Evolutionary conservation across 2,113 vertebrate genomes (phyloP), one percentile per base, ranked within the genome.

Genomic region (Oncorhynchus masou): DNA sequence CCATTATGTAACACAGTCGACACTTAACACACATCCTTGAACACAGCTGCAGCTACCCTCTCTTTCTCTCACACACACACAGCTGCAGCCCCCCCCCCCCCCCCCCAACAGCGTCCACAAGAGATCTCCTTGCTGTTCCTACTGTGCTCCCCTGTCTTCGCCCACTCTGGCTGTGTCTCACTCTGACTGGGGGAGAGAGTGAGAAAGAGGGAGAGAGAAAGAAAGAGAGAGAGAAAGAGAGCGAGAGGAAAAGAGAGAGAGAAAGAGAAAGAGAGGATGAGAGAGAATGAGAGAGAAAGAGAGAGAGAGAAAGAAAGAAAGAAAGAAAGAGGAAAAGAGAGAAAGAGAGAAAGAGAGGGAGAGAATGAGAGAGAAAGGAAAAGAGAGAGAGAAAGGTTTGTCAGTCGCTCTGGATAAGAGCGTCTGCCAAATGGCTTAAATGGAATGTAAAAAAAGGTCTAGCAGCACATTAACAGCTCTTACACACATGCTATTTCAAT

Each of bases 281-380:
- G n/a, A n/a, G n/a, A n/a, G n/a, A n/a, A n/a, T n/a, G n/a, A n/a
- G n/a, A n/a, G n/a, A n/a, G n/a, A 39, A 1, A 39, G 34, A 39
- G 7, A 8, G 34, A 39, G 34, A n/a, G n/a, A 2, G 0, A 8
- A 8, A 9, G 39, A 2, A 2, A 0, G 5, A 31, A 1, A 31
- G 4, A 31, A 1, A 31, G 5, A 29, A 4, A 0, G 3, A 0
- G 3, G 0, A 3, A 29, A 0, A 29, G 0, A 29, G 29, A 4
- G 0, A 4, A 0, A 4, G 29, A 4, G 29, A 4, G 29, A 29
- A 3, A 29, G 0, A 29, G 3, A 4, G 0, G 3, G 3, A 29
- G 27, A 29, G 27, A 29, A n/a, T n/a, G 3, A 29, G 3, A 29
- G 29, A 29, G 29, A 29, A 0, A 4, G 29, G 4, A 0, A 29